Percentiles rank a stretch among this genome's conserved stretches.
phyloP scores from a whole-genome alignment of 2,888 invertebrate species.

The Ernsta delagoae region DNA sequence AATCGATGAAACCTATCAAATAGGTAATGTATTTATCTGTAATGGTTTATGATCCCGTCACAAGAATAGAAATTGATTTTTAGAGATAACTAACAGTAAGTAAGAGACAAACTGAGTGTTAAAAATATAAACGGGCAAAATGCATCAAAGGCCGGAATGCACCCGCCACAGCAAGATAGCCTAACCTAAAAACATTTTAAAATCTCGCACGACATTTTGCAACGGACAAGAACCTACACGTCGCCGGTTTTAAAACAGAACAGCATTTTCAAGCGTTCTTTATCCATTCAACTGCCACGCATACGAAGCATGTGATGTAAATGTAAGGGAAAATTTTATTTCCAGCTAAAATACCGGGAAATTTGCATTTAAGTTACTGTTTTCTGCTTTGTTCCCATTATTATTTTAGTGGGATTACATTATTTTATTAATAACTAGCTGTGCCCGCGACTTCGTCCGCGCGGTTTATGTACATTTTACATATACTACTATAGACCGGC shows the following conservation, averaged over 20 bases:
- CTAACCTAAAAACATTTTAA: constrained; percentile 10
- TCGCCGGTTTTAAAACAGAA: constrained; percentile 6
- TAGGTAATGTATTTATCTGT: too few species aligned
- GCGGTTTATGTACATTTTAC: too few species aligned
- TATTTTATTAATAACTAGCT: not conserved
- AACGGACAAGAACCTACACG: constrained; percentile 8
- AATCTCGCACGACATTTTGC: constrained; percentile 6
- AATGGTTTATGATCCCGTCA: too few species aligned
- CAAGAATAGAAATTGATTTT: too few species aligned
- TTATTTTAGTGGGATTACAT: not conserved
- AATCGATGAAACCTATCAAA: too few species aligned
- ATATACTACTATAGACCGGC: too few species aligned
- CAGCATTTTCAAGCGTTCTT: constrained; percentile 10
- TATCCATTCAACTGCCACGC: constrained; percentile 9
- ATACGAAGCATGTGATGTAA: not conserved
- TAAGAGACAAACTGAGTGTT: too few species aligned
- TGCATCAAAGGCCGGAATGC: not conserved
- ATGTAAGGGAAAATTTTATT: constrained; percentile 14
- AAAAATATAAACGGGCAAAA: not conserved
- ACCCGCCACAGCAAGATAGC: not conserved
- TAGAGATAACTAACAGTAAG: too few species aligned
- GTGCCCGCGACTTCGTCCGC: too few species aligned
- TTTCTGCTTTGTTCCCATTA: not conserved
- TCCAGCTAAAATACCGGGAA: constrained; percentile 2
- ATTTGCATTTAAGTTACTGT: not conserved